Conservation (phyloP, 2,888 invertebrate genomes). For the Pterostichus niger region DNA sequence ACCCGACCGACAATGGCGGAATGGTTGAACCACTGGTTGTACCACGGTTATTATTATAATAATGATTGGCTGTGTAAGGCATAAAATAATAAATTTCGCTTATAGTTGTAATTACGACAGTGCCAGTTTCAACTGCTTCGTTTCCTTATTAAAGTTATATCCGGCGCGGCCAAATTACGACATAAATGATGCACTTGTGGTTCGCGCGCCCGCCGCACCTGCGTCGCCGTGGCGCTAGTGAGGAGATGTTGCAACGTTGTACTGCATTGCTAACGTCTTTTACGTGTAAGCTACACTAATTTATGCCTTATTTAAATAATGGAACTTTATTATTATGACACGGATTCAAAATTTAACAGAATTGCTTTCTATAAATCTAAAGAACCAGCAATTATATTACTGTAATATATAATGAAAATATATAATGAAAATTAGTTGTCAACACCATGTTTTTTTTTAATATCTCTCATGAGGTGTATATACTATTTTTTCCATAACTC, state of each 20-base stretch:
- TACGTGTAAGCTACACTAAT: no score
- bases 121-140: conserved; percentile 43
- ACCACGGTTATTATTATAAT: conserved; percentile 4
- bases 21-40: neutral
- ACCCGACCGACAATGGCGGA: conserved; percentile 16
- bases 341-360: no score
- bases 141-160: conserved; percentile 64
- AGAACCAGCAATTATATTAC: no score
- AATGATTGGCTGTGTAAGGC: conserved; percentile 13
- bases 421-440: no score
- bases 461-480: no score
- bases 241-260: neutral
- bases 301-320: no score
- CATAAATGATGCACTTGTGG: conserved; percentile 50
- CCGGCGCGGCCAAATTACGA: conserved; percentile 54
- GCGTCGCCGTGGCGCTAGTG: conserved; percentile 6
- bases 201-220: conserved; percentile 15
- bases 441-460: no score
- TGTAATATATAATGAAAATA: no score
- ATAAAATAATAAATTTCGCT: conserved; percentile 48
- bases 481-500: no score
- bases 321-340: neutral
- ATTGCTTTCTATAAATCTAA: no score
- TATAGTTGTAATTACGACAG: conserved; percentile 36
- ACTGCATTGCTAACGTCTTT: conserved; percentile 18